Percentiles rank a stretch among this genome's conserved stretches.
These are phyloP conservation scores for Phrynocephalus vlangalii DNA, from an alignment of 2,797 vertebrate genomes.

Conservation along the genomic window DNA sequence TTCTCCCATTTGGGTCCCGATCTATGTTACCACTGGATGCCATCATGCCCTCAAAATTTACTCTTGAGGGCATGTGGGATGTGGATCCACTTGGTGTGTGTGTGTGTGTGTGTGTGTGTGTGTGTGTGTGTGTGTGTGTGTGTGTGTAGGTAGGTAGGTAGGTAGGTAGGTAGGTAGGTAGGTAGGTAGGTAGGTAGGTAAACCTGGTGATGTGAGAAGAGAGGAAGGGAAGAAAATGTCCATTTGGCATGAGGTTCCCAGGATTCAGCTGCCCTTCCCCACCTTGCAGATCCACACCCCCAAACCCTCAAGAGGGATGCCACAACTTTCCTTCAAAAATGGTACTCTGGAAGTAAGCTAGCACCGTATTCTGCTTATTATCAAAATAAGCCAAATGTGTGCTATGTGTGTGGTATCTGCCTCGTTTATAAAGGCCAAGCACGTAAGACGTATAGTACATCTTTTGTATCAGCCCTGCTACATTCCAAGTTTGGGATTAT, in stretches of 20 bases:
- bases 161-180: too few species aligned
- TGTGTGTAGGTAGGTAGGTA: too few species aligned
- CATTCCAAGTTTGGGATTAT: slow-evolving; percentile 20
- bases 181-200: too few species aligned
- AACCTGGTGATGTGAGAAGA: too few species aligned
- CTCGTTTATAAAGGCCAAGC: neutral
- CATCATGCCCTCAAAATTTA: neutral
- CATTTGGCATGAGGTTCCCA: neutral
- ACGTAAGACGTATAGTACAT: slow-evolving; percentile 4
- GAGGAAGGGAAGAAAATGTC: neutral
- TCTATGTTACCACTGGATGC: neutral
- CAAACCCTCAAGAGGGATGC: too few species aligned
- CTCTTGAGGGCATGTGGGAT: neutral
- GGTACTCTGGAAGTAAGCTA: neutral
- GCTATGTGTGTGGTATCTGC: slow-evolving; percentile 4
- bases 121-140: too few species aligned
- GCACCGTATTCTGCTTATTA: neutral
- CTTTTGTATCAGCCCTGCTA: neutral
- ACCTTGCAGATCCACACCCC: too few species aligned
- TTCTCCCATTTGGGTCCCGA: too few species aligned
- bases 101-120: too few species aligned
- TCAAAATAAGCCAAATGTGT: neutral
- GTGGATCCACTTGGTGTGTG: too few species aligned
- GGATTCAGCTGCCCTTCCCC: too few species aligned
- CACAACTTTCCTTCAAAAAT: neutral